Conservation (phyloP, 2,113 vertebrate genomes). For the Lepisosteus osseus region DNA sequence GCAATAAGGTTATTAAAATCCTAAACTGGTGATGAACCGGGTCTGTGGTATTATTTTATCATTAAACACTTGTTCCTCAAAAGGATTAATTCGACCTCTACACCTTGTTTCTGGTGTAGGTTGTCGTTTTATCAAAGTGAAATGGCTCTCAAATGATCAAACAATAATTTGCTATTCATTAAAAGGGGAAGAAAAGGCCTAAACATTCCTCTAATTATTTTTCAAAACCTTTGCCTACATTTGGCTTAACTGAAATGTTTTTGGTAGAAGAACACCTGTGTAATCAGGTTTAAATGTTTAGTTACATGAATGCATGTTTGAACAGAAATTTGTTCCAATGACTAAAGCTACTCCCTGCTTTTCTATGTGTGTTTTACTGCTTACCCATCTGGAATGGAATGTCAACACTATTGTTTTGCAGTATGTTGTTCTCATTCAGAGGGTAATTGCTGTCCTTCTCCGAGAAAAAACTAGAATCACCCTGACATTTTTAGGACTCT, state of each 20-base stretch:
- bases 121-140: slow-evolving; percentile 10
- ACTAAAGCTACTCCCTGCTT: too few species aligned
- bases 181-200: too few species aligned
- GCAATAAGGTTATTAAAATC: slow-evolving; percentile 18
- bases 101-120: slow-evolving; percentile 8
- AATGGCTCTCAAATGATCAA: not conserved
- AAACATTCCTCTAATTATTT: too few species aligned
- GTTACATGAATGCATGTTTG: too few species aligned
- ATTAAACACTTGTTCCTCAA: slow-evolving; percentile 13
- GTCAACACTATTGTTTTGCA: not conserved
- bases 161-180: too few species aligned
- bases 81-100: slow-evolving; percentile 12
- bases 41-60: slow-evolving; percentile 26
- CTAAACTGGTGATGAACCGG: slow-evolving; percentile 13
- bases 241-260: too few species aligned
- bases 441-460: not conserved
- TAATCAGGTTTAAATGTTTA: too few species aligned
- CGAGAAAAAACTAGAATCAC: not conserved
- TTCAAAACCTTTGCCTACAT: too few species aligned
- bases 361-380: not conserved
- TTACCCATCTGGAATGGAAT: not conserved
- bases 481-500: not conserved
- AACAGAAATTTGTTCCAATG: too few species aligned
- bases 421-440: not conserved
- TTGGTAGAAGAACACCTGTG: too few species aligned